Evolutionary conservation across 2,888 invertebrate genomes (phyloP).

Genomic region (Ectemnius lituratus): DNA sequence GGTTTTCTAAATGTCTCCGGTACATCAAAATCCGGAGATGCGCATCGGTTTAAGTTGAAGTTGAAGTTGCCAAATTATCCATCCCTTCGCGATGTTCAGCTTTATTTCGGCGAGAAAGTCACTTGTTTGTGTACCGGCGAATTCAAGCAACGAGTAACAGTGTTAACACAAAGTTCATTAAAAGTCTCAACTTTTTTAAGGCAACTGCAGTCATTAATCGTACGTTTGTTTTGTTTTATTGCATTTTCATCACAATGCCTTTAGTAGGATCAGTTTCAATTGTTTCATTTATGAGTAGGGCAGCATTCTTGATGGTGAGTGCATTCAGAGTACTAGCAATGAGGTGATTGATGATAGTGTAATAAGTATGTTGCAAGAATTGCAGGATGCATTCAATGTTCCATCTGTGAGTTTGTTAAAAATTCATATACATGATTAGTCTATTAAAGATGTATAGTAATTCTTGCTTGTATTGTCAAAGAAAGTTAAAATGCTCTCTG

Average conservation of each 20-base stretch:
- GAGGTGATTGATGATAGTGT: constrained; percentile 13
- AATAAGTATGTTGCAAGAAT: constrained; percentile 59
- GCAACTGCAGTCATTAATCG: constrained; percentile 64
- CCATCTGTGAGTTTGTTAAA: constrained; percentile 60
- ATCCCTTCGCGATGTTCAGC: constrained; percentile 50
- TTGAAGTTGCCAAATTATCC: constrained; percentile 70
- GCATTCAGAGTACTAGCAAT: constrained; percentile 10
- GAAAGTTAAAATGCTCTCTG: constrained; percentile 56
- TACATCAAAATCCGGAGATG: constrained; percentile 35
- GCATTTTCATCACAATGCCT: neutral
- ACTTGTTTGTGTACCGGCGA: constrained; percentile 49
- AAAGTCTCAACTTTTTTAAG: constrained; percentile 66
- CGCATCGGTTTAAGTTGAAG: constrained; percentile 64
- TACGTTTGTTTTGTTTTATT: constrained; percentile 44
- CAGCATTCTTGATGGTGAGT: constrained; percentile 19
- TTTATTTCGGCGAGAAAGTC: constrained; percentile 67
- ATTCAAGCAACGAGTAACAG: constrained; percentile 56
- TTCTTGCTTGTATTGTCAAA: constrained; percentile 27
- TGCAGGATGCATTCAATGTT: constrained; percentile 56
- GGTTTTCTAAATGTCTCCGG: constrained; percentile 64
- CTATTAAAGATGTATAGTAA: neutral
- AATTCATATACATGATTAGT: constrained; percentile 5
- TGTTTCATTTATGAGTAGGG: constrained; percentile 31
- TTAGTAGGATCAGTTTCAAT: neutral
- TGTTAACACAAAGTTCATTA: constrained; percentile 51